These are phyloP conservation scores for Cervus canadensis DNA, from an alignment of 2,113 vertebrate genomes.

Conservation along the genomic window DNA sequence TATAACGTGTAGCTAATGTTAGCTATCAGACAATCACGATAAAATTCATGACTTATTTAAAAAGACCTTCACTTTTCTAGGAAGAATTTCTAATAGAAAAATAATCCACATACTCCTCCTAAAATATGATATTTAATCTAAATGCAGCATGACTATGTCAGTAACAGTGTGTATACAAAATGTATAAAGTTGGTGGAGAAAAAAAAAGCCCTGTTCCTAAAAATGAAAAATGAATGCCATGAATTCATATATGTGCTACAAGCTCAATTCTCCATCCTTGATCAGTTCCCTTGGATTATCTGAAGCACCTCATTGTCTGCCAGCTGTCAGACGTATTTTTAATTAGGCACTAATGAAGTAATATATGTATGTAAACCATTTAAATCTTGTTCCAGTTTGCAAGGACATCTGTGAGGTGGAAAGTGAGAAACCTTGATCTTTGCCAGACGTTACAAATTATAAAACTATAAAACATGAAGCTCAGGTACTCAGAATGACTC, in stretches of 20 bases:
- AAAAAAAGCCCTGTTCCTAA: not conserved
- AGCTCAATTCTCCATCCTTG: slow-evolving; percentile 56
- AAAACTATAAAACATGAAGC: slow-evolving; percentile 67
- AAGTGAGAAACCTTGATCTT: slow-evolving; percentile 69
- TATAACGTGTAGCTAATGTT: not conserved
- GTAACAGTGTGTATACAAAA: not conserved
- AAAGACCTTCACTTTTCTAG: not conserved
- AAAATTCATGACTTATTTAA: not conserved
- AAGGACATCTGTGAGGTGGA: slow-evolving; percentile 74
- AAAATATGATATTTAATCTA: not conserved
- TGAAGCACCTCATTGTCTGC: slow-evolving; percentile 58
- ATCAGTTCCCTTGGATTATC: slow-evolving; percentile 51
- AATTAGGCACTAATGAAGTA: slow-evolving; percentile 74
- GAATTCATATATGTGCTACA: not conserved
- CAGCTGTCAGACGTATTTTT: slow-evolving; percentile 72
- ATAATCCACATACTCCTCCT: not conserved
- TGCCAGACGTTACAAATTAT: slow-evolving; percentile 72
- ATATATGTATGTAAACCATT: slow-evolving; percentile 73
- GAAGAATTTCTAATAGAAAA: not conserved
- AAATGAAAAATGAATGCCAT: not conserved
- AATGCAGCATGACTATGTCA: not conserved
- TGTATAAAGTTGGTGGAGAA: not conserved
- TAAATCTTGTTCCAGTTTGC: slow-evolving; percentile 65
- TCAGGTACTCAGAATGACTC: slow-evolving; percentile 62
- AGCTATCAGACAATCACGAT: not conserved